Evolutionary conservation across 1,140 invertebrate species (phyloP), one percentile per base, ranked within the genome.

Genomic region (Euschistus heros): DNA sequence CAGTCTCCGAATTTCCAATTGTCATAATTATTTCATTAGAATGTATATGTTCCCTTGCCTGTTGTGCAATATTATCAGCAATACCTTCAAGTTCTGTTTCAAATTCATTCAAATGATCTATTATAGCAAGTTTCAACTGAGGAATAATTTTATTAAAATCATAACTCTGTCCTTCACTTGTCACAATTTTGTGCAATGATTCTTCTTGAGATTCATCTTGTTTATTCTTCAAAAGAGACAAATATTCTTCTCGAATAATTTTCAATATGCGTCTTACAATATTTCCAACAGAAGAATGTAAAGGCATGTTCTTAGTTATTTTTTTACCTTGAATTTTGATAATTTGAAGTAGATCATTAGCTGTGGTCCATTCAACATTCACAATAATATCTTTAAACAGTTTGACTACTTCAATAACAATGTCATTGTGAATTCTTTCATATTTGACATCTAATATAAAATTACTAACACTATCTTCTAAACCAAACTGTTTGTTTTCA

Each of bases 11-110:
- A 69, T 84, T 85, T 0, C 93, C 93, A 65, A 91, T 77, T 2
- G 93, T 95, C 71, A 97, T 80, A 64, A 97, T 88, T 47, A 95
- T 85, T 76, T 96, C 93, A 73, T 92, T 91, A 0, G 88, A 84
- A 74, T 95, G 88, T 69, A 96, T 92, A 72, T 96, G 92, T 75
- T 94, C 88, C 47, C 85, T 77, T 0, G 92, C 89, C 77, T 94
- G 89, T 7, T 82, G 78, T 7, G 85, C 85, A 67, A 94, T 90
- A 75, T 90, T 92, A 70, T 90, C 87, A 30, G 79, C 80, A 74
- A 90, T 85, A 37, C 85, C 86, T 75, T 92, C 89, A 52, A 92
- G 75, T 77, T 92, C 90, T 42, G 79, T 81, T 75, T 88, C 82
- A 70, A 92, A 85, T 78, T 93, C 91, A 70, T 82, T 81, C 26